Evolutionary conservation across 1,140 invertebrate genomes (phyloP).

Genomic region (Sminthurides bifidus): DNA sequence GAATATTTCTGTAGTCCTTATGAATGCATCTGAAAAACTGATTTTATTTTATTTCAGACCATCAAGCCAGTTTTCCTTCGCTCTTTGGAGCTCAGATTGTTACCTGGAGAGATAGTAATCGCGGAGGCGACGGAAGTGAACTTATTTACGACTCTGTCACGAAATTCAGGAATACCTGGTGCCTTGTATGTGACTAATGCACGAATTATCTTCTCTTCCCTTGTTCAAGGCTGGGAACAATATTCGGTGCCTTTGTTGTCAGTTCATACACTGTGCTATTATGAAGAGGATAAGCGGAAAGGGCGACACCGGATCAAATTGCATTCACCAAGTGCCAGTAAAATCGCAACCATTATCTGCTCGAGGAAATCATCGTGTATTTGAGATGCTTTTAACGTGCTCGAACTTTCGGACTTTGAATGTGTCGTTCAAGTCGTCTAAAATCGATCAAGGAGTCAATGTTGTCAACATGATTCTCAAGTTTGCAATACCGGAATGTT

Average conservation of each 20-base stretch:
- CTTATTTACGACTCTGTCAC: conserved; percentile 64
- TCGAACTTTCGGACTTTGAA: conserved; percentile 69
- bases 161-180: conserved; percentile 62
- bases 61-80: too few species aligned
- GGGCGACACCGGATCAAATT: conserved; percentile 12
- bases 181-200: conserved; percentile 74
- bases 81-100: too few species aligned
- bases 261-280: conserved; percentile 23
- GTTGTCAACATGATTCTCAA: conserved; percentile 70
- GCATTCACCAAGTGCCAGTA: background rate
- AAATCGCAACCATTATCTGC: conserved; percentile 5
- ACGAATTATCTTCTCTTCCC: conserved; percentile 57
- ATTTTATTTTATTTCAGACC: too few species aligned
- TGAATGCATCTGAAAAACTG: too few species aligned
- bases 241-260: conserved; percentile 23
- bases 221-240: conserved; percentile 16
- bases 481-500: conserved; percentile 71
- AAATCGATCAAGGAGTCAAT: conserved; percentile 51
- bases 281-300: conserved; percentile 20
- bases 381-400: conserved; percentile 33
- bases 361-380: conserved; percentile 20
- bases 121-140: conserved; percentile 65
- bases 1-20: too few species aligned
- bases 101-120: conserved; percentile 61
- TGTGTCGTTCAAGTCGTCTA: conserved; percentile 78